These are phyloP conservation scores for Adrianichthys oophorus DNA, from an alignment of 2,797 vertebrate species.

Conservation along the genomic window DNA sequence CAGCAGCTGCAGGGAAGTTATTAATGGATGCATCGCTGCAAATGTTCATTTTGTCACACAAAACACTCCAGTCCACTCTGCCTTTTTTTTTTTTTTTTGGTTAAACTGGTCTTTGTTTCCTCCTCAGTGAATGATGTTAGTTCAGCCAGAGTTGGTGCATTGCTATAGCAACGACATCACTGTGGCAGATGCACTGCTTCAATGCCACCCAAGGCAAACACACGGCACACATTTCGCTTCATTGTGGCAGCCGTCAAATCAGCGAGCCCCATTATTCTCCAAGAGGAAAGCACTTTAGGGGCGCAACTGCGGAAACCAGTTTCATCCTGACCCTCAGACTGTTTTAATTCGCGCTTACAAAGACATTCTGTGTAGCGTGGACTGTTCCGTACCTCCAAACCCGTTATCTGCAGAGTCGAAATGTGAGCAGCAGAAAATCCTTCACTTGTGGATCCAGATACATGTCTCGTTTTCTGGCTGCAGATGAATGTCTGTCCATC, in stretches of 20 bases:
- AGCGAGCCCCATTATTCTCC: neutral
- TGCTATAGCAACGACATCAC: constrained; percentile 71
- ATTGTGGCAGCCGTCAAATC: constrained; percentile 10
- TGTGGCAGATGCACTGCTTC: constrained; percentile 54
- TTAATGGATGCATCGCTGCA: constrained; percentile 3
- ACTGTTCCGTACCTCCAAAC: neutral
- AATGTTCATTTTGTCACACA: constrained; percentile 22
- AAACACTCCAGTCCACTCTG: constrained; percentile 38
- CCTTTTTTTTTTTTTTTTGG: fast-evolving
- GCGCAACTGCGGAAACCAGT: constrained; percentile 2
- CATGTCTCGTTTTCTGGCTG: constrained; percentile 40
- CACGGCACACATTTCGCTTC: constrained; percentile 20
- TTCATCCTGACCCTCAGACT: neutral
- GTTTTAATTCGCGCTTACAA: neutral
- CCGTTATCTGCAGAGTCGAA: constrained; percentile 1
- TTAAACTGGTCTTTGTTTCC: constrained; percentile 32
- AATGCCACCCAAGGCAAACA: constrained; percentile 43
- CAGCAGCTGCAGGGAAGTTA: constrained; percentile 12
- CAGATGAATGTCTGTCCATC: constrained; percentile 49
- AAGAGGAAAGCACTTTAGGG: constrained; percentile 1
- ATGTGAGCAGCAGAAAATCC: constrained; percentile 1
- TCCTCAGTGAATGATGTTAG: constrained; percentile 36
- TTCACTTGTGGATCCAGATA: constrained; percentile 14
- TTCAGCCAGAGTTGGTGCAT: constrained; percentile 53
- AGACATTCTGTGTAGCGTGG: neutral